phyloP scores from a whole-genome alignment of 1,140 invertebrate species.

The Ptiloglossa arizonensis region DNA sequence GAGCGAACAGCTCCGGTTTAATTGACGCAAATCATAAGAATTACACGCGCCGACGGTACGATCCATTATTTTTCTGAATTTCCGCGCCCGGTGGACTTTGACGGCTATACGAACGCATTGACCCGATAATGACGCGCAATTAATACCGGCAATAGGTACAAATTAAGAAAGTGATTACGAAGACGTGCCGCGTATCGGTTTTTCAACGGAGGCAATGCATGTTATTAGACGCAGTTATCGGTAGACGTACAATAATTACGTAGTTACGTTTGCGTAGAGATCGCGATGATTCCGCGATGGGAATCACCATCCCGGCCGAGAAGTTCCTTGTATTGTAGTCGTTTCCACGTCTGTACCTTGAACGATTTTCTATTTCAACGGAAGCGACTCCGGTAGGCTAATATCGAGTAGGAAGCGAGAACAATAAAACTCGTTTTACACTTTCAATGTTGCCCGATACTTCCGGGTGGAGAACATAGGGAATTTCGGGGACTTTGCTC shows the following conservation, averaged over 20 bases:
- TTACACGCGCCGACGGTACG: background rate
- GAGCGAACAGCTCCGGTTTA: constrained; percentile 3
- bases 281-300: background rate
- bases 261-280: background rate
- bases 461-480: too few species aligned
- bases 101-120: background rate
- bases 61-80: background rate
- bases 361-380: background rate
- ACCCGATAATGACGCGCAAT: constrained; percentile 28
- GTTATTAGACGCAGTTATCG: constrained; percentile 41
- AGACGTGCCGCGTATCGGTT: background rate
- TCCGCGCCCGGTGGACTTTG: too few species aligned
- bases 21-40: constrained; percentile 42
- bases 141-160: background rate
- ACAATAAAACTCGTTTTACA: background rate
- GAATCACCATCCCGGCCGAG: background rate
- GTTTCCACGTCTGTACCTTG: background rate
- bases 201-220: background rate
- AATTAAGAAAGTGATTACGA: constrained; percentile 22
- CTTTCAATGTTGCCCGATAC: too few species aligned
- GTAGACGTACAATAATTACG: constrained; percentile 19
- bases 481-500: too few species aligned
- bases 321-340: background rate
- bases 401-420: too few species aligned
- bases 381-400: too few species aligned